Conservation (phyloP, 2,113 vertebrate species). For the Amphilophus citrinellus region DNA sequence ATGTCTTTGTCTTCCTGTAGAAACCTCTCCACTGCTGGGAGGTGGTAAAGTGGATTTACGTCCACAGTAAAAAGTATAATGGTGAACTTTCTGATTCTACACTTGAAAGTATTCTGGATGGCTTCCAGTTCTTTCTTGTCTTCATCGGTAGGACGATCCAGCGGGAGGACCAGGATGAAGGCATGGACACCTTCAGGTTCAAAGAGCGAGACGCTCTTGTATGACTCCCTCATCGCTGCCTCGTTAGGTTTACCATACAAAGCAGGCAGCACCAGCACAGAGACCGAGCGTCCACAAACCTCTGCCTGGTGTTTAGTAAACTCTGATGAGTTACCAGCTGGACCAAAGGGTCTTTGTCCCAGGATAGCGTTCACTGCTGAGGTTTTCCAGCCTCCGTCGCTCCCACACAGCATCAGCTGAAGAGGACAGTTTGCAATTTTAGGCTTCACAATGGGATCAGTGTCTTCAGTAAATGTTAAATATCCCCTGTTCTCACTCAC, state of each 20-base stretch:
- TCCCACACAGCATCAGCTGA: constrained; percentile 59
- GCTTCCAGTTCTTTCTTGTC: constrained; percentile 41
- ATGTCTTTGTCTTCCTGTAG: neutral
- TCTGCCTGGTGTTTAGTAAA: constrained; percentile 39
- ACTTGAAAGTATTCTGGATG: neutral
- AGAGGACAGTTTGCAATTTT: neutral
- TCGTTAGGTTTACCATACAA: constrained; percentile 26
- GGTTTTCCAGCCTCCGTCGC: constrained; percentile 23
- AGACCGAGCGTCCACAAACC: constrained; percentile 22
- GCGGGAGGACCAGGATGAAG: constrained; percentile 47
- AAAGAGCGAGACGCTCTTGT: constrained; percentile 19
- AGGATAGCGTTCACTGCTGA: constrained; percentile 32
- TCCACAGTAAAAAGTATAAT: neutral
- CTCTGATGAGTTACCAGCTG: neutral
- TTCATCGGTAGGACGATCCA: constrained; percentile 16
- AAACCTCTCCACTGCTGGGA: neutral
- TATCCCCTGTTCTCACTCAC: neutral
- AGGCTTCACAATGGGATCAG: neutral
- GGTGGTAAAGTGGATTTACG: fast-evolving
- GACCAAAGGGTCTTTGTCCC: neutral
- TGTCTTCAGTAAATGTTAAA: neutral
- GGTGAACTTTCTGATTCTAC: fast-evolving
- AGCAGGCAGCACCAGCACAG: constrained; percentile 46
- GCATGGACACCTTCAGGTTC: constrained; percentile 40
- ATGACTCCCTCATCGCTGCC: neutral